Evolutionary conservation across 2,797 vertebrate species (phyloP).

Genomic region (Pempheris klunzingeri): DNA sequence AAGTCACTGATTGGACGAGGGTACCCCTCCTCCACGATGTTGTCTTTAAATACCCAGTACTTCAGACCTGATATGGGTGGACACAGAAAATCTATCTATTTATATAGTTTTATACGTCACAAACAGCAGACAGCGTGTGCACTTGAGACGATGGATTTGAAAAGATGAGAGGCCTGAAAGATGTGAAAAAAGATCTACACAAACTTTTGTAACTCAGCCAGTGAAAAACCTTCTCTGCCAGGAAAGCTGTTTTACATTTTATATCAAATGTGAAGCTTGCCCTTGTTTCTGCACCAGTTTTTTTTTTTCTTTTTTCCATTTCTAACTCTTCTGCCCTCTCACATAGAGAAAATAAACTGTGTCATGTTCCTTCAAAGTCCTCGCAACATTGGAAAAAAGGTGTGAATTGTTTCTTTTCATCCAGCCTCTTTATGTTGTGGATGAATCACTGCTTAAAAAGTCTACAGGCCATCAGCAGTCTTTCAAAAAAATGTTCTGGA

Average conservation of each 20-base stretch:
- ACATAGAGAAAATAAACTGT: neutral
- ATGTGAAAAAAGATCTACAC: neutral
- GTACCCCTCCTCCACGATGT: constrained; percentile 95
- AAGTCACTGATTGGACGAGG: constrained; percentile 95
- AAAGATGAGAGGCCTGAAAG: constrained; percentile 9
- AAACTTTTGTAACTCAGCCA: constrained; percentile 5
- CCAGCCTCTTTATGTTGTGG: neutral
- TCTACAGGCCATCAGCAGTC: neutral
- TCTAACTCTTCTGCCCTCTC: neutral
- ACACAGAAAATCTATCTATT: neutral
- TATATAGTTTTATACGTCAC: neutral
- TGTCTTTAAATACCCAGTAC: constrained; percentile 99
- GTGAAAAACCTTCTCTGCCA: neutral
- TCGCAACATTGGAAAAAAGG: constrained; percentile 9
- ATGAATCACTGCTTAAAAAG: constrained; percentile 28
- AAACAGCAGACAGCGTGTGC: neutral
- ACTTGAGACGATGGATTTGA: constrained; percentile 18
- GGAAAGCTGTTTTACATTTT: constrained; percentile 20
- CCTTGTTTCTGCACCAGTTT: constrained; percentile 20
- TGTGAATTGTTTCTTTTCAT: constrained; percentile 12
- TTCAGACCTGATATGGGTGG: constrained; percentile 86
- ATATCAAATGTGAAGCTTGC: constrained; percentile 18
- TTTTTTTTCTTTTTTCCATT: neutral
- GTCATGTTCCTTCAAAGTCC: constrained; percentile 18
- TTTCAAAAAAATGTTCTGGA: neutral